These are phyloP conservation scores for Coilia nasus DNA, from an alignment of 2,797 vertebrate species.

Conservation along the genomic window DNA sequence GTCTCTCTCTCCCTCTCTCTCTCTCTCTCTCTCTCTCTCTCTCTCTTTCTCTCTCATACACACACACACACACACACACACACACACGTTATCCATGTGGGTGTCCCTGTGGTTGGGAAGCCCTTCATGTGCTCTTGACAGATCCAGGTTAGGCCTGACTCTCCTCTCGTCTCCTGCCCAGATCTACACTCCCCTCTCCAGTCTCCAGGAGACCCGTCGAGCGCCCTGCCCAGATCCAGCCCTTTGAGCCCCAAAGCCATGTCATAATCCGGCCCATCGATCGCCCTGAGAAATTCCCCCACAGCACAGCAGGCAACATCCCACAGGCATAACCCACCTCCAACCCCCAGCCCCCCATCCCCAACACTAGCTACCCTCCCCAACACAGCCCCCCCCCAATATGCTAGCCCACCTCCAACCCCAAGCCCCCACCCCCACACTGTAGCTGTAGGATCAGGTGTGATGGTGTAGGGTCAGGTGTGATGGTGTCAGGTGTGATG, in stretches of 20 bases:
- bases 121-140: conserved; percentile 76
- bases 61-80: neutral
- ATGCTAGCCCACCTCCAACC: too few species aligned
- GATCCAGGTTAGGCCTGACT: conserved; percentile 78
- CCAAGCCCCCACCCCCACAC: too few species aligned
- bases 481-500: too few species aligned
- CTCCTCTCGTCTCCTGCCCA: conserved; percentile 69
- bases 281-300: conserved; percentile 83
- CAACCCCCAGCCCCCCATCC: conserved; percentile 38
- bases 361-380: too few species aligned
- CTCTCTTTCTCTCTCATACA: conserved; percentile 23
- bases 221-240: conserved; percentile 60
- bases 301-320: conserved; percentile 69
- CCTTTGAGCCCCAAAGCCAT: conserved; percentile 81
- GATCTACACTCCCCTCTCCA: too few species aligned
- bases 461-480: too few species aligned
- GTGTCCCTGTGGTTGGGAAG: conserved; percentile 58
- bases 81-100: conserved; percentile 8
- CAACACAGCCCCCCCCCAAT: neutral
- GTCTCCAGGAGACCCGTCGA: too few species aligned
- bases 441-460: neutral
- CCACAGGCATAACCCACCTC: conserved; percentile 60
- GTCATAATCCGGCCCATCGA: conserved; percentile 81
- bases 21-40: conserved; percentile 31
- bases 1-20: conserved; percentile 47